phyloP scores from a whole-genome alignment of 2,797 vertebrate genomes.

The Cottoperca gobio region DNA sequence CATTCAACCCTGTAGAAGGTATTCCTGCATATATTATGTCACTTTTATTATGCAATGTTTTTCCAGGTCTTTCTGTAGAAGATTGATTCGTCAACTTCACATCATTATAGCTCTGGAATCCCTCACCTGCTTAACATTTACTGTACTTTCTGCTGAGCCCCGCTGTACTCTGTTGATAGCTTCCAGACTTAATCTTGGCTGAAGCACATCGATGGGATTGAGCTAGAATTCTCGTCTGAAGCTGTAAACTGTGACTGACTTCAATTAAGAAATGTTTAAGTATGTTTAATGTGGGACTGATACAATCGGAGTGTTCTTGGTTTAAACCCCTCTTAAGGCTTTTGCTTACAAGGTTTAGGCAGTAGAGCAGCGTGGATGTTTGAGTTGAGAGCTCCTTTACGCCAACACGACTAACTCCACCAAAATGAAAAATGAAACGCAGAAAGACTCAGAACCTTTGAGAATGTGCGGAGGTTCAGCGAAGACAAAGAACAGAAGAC shows the following conservation, averaged over 20 bases:
- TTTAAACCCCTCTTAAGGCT: constrained; percentile 11
- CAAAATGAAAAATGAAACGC: no score
- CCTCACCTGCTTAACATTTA: constrained; percentile 81
- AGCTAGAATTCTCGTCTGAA: constrained; percentile 47
- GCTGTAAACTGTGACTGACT: constrained; percentile 44
- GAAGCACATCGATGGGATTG: constrained; percentile 42
- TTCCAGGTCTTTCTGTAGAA: constrained; percentile 23
- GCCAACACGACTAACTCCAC: no score
- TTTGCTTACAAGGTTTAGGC: constrained; percentile 21
- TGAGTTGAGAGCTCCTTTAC: no score
- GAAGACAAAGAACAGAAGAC: no score
- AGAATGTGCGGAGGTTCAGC: no score
- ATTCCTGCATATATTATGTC: neutral
- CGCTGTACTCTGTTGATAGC: constrained; percentile 59
- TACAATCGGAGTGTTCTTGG: neutral
- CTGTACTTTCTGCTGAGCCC: constrained; percentile 65
- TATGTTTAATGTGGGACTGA: constrained; percentile 31
- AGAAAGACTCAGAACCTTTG: no score
- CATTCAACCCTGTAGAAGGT: neutral
- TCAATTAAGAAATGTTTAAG: constrained; percentile 24
- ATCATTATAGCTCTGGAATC: constrained; percentile 58
- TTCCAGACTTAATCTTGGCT: constrained; percentile 73
- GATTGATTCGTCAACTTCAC: constrained; percentile 67
- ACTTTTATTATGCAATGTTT: no score
- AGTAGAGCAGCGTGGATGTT: no score